Evolutionary conservation across 2,888 invertebrate genomes (phyloP), one percentile per base, ranked within the genome.

Genomic region (Morpho helenor): DNA sequence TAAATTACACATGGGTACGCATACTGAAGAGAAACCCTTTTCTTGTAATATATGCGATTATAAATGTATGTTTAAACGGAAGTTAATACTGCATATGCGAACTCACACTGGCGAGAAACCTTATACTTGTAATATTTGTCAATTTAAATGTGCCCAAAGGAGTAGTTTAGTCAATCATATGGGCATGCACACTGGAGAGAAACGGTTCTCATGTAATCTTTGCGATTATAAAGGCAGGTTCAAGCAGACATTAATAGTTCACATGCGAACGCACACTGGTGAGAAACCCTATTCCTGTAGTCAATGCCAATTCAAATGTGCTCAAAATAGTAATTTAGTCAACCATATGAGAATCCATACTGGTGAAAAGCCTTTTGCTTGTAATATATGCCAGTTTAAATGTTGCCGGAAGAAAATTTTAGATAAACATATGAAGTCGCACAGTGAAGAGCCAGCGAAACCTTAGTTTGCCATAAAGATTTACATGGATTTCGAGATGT

Each of bases 21-120:
- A 66, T 23, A n/a, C n/a, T n/a, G 64, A 59, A 5, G 61, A 66
- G 10, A 66, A 59, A 10, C 64, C 64, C 7, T 63, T 58, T 49
- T 39, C 57, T 0, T 66, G 68, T 54, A 50, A 63, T 7, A 60
- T 59, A 10, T 68, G 68, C 55, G 40, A 56, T 10, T 61, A 58
- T 52, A 57, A 57, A 52, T 46, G 31, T 52, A 10, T 5, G 7
- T 8, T 7, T 7, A 45, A 31, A 7, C 4, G 10, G n/a, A 7
- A 39, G 7, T 39, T 52, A 39, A 10, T 6, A 2, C 31, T 8
- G 31, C 52, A 52, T 52, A 45, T 54, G 31, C 45, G 16, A 7
- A 53, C 45, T 10, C 58, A 58, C 46, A 31, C 49, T 8, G 58
- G 53, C 7, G 53, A 46, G 2, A 46, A 44, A 7, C 58, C 53